Evolutionary conservation across 2,888 invertebrate genomes (phyloP).

Genomic region (Tineola bisselliella): DNA sequence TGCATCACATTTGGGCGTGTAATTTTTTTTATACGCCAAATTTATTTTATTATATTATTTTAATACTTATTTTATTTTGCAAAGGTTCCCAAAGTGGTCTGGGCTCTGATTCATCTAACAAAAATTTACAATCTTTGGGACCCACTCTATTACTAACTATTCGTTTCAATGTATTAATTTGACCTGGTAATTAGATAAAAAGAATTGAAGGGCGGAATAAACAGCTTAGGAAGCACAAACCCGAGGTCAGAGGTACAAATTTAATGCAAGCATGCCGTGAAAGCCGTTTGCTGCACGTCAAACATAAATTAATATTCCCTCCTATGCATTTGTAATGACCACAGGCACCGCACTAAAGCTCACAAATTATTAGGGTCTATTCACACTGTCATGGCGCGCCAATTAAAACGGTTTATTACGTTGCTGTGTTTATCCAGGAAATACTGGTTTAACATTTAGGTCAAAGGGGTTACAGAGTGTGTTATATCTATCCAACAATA

Average conservation of each 20-base stretch:
- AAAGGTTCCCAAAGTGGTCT: too few species aligned
- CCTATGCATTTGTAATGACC: conserved; percentile 9
- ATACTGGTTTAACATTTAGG: background rate
- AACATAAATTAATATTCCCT: conserved; percentile 5
- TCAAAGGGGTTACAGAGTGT: background rate
- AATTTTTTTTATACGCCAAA: too few species aligned
- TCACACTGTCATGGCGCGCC: background rate
- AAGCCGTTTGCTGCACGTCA: conserved; percentile 1
- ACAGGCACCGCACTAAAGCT: conserved; percentile 2
- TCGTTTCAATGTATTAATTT: too few species aligned
- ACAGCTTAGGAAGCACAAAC: background rate
- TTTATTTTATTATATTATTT: too few species aligned
- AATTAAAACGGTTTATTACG: background rate
- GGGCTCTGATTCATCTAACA: too few species aligned
- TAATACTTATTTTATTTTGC: too few species aligned
- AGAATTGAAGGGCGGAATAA: too few species aligned
- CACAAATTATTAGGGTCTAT: background rate
- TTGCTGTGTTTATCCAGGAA: background rate
- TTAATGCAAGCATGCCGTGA: background rate
- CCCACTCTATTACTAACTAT: too few species aligned
- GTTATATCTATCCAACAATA: background rate
- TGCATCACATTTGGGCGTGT: too few species aligned
- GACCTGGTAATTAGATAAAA: too few species aligned
- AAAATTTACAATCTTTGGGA: too few species aligned
- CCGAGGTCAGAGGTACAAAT: background rate